Conservation (phyloP, 2,113 vertebrate species). For the Pogona vitticeps region DNA sequence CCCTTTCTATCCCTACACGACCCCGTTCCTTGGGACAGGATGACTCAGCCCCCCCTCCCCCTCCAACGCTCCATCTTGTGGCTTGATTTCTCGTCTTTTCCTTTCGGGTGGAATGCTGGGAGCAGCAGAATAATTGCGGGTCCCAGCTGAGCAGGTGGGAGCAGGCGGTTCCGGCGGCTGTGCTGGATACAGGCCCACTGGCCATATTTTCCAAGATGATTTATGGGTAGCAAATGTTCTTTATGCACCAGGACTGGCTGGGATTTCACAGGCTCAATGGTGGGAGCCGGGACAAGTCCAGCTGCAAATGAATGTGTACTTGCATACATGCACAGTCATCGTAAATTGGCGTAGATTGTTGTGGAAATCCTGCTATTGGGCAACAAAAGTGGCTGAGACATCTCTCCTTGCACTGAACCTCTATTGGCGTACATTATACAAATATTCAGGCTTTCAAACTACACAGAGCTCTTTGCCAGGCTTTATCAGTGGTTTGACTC, state of each 20-base stretch:
- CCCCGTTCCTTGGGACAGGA: slow-evolving; percentile 15
- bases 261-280: neutral
- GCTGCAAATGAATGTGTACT: neutral
- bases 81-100: slow-evolving; percentile 2
- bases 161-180: neutral
- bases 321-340: neutral
- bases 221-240: neutral
- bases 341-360: neutral
- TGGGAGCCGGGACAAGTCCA: slow-evolving; percentile 6
- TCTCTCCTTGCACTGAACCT: neutral
- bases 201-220: slow-evolving; percentile 16
- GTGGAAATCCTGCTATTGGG: neutral
- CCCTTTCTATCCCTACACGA: slow-evolving; percentile 12
- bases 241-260: neutral
- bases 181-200: slow-evolving; percentile 14
- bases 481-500: neutral
- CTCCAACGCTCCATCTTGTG: neutral
- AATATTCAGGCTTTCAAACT: neutral
- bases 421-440: neutral
- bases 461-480: neutral
- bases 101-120: slow-evolving; percentile 17
- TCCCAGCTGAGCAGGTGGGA: slow-evolving; percentile 20
- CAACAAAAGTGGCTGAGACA: neutral
- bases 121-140: neutral
- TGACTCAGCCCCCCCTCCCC: neutral